Evolutionary conservation across 1,140 invertebrate species (phyloP), one percentile per base, ranked within the genome.

Genomic region (Heliconius eleuchia): DNA sequence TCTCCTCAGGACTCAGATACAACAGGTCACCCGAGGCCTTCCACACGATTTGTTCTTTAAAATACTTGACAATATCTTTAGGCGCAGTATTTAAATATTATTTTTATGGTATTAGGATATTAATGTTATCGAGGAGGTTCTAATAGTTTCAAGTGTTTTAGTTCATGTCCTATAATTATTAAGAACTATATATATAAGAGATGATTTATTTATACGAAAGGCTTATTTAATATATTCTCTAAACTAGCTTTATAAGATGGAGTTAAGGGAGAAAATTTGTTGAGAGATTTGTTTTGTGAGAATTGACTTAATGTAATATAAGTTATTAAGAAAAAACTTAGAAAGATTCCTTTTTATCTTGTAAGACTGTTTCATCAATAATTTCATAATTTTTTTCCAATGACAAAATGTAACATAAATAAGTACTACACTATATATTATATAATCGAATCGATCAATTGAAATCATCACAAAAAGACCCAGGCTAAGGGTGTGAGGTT

Each of bases 11-110:
- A 97, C 96, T 6, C 97, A 98, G 91, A 98, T 98, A 86, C 97
- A 98, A 89, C 97, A 98, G 92, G 96, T 98, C 83, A 97, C 97
- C 2, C 96, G 97, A 60, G 97, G 97, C 34, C 94, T 98, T n/a
- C 97, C 97, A 27, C 97, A 98, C 83, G 96, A 97, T 79, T 92
- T 98, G 30, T 98, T 98, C 92, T 96, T 98, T 82, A 97, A 97
- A 91, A 96, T 98, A 79, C 94, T 98, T 57, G 96, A 97, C 77
- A 98, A 97, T 88, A 97, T 98, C 82, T 98, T 98, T 90, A 96
- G 95, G 85, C 95, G 96, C 81, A 95, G 96, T 79, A 82, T 91
- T 77, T 91, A 90, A 86, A 66, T 66, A 27, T 66, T 23, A 30
- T 57, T 57, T 57, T 57, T 66, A 23, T 66, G 60, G 71, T 71